Evolutionary conservation across 2,113 vertebrate genomes (phyloP), one percentile per base, ranked within the genome.

Genomic region (Fukomys damarensis): DNA sequence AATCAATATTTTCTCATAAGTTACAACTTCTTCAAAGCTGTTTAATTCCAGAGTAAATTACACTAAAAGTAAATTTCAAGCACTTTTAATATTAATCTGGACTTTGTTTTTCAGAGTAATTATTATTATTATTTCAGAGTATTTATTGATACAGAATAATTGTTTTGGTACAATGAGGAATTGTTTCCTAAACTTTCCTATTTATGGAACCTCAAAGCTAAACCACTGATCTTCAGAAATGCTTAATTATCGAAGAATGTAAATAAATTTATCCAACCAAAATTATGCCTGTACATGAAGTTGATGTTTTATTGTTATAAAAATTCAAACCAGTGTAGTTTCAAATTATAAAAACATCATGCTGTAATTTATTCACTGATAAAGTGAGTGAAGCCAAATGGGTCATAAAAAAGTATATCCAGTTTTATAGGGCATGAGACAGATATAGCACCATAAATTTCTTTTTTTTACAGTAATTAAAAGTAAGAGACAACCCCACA

Each of bases 401-500:
- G 82, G 89, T 96, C 89, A 91, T 96, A 61, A 96, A 94, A 97
- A 97, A 24, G 3, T 79, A 65, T 74, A 95, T 70, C 13, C 35
- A 81, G 74, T 96, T 97, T 96, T 97, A 93, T 93, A 97, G 95
- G 88, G 43, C 82, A 95, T 38, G 56, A 86, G 38, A 22, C 46
- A 96, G 83, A 86, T 81, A 85, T 7, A 94, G 77, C 35, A 88
- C 59, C 72, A 84, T 80, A 86, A 92, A 86, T 89, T 88, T 88
- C 26, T 84, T 58, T 49, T 79, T 94, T 96, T 93, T 95, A 89
- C 9, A 72, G 68, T 97, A 92, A 97, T 95, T 97, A 96, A 97
- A 96, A 93, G 72, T 92, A 96, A 96, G 95, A 68, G 96, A 94
- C 28, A 93, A 65, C 58, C 28, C 17, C 24, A 87, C 80, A 92